phyloP scores from a whole-genome alignment of 2,113 vertebrate genomes.

The Tenrec ecaudatus region DNA sequence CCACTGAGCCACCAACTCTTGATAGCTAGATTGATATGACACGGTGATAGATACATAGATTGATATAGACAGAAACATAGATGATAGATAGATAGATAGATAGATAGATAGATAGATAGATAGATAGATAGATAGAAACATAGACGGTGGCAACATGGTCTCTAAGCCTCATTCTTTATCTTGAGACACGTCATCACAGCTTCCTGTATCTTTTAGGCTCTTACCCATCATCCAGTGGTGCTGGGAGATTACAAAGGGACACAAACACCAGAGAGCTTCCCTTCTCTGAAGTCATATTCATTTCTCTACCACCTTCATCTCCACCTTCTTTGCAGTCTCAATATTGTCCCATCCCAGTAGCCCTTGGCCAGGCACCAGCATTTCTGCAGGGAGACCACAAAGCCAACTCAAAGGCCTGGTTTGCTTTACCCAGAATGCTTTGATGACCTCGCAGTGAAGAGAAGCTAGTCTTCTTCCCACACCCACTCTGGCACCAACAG shows the following conservation, averaged over 20 bases:
- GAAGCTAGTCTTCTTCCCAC: not conserved
- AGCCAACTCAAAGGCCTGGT: not conserved
- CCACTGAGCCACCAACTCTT: not conserved
- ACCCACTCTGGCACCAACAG: not conserved
- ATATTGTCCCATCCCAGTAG: accelerated
- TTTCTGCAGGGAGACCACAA: not conserved
- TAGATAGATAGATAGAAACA: too few species aligned
- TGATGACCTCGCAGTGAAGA: not conserved
- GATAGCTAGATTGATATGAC: not conserved
- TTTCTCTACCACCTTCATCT: not conserved
- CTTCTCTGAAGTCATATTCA: not conserved
- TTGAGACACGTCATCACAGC: accelerated
- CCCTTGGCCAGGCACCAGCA: not conserved
- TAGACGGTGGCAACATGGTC: not conserved
- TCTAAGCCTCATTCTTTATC: not conserved
- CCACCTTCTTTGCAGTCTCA: not conserved
- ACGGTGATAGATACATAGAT: too few species aligned
- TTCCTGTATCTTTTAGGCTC: not conserved
- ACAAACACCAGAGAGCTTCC: not conserved
- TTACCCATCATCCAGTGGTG: too few species aligned
- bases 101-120: too few species aligned
- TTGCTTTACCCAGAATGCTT: not conserved
- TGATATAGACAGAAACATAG: too few species aligned
- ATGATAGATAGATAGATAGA: not conserved
- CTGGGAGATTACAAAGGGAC: accelerated